Evolutionary conservation across 2,888 invertebrate species (phyloP).

Genomic region (Lasioglossum figueresi): DNA sequence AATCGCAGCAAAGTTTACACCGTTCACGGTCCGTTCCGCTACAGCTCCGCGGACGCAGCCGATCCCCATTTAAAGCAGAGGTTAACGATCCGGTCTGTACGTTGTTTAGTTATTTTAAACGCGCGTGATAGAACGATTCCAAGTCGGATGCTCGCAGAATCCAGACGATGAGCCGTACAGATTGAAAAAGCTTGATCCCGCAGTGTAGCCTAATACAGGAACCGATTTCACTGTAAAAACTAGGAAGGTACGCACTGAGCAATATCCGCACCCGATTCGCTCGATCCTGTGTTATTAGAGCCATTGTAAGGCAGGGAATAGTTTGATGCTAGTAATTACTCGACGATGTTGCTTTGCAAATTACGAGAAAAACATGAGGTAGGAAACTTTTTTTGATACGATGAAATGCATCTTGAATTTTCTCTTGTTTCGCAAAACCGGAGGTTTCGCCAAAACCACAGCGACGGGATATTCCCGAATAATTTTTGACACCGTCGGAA

Average conservation of each 20-base stretch:
- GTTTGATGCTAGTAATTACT: neutral
- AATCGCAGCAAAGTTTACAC: neutral
- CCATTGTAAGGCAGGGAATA: neutral
- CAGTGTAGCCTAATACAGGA: neutral
- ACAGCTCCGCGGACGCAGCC: neutral
- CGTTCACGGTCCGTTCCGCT: constrained; percentile 23
- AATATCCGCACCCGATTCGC: neutral
- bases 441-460: no score
- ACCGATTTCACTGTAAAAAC: neutral
- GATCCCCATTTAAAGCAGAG: constrained; percentile 26
- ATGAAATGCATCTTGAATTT: no score
- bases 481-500: neutral
- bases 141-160: neutral
- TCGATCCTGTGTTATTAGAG: neutral
- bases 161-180: neutral
- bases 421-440: no score
- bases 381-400: neutral
- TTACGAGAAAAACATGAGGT: neutral
- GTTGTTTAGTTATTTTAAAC: constrained; percentile 19
- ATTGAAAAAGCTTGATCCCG: neutral
- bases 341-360: neutral
- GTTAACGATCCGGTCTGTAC: constrained; percentile 23
- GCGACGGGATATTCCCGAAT: no score
- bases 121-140: constrained; percentile 11
- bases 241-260: neutral